These are phyloP conservation scores for Poeciliopsis prolifica DNA, from an alignment of 2,113 vertebrate genomes.

Conservation along the genomic window DNA sequence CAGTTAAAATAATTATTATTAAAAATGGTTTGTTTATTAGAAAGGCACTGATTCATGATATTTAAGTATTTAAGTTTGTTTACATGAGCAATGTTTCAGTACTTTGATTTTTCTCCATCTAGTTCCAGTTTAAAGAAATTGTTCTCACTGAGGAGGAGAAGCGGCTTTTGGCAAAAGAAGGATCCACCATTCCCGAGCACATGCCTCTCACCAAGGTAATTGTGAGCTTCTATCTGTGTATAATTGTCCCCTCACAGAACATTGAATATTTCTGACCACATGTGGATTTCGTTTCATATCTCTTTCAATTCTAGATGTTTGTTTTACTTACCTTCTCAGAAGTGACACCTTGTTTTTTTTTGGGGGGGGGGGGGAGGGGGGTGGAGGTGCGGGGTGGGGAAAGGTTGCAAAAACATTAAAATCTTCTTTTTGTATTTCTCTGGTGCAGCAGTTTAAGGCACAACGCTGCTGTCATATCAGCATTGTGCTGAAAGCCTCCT, in stretches of 20 bases:
- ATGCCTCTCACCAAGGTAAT: conserved; percentile 90
- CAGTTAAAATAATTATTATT: neutral
- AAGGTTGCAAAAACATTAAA: neutral
- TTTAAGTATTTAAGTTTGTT: neutral
- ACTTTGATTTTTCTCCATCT: conserved; percentile 13
- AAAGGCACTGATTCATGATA: neutral
- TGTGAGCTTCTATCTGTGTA: neutral
- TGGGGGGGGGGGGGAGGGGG: too few relatives aligned
- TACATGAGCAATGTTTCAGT: neutral
- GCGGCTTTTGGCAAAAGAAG: conserved; percentile 86
- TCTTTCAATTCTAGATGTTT: neutral
- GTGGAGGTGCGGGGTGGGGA: too few relatives aligned
- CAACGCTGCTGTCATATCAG: conserved; percentile 7
- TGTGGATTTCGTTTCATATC: too few relatives aligned
- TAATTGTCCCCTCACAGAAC: neutral
- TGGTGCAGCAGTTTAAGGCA: conserved; percentile 2
- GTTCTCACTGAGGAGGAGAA: conserved; percentile 88
- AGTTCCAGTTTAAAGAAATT: conserved; percentile 81
- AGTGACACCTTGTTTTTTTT: neutral
- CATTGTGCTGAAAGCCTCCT: conserved; percentile 9
- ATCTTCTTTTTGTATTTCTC: neutral
- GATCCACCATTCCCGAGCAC: conserved; percentile 78
- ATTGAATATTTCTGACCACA: neutral
- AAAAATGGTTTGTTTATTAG: neutral
- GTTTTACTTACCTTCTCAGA: neutral